Base-by-base conservation (phyloP, 2,113 vertebrate species). In the Sebastes fasciatus region DNA sequence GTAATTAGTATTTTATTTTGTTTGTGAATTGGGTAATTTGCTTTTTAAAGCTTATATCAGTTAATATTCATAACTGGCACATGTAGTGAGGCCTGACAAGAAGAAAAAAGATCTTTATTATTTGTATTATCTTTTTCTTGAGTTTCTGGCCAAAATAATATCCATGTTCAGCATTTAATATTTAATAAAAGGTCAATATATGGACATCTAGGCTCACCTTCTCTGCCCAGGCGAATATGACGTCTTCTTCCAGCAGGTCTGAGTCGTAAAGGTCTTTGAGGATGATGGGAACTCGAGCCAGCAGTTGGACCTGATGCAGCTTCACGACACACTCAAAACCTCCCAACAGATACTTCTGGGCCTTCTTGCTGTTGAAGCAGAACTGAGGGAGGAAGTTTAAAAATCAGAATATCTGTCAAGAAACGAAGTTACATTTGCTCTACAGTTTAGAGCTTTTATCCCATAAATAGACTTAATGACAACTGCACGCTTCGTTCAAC, bases 301-400 rank as follows among this genome's bases (percentile, higher is more conserved):
- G 93, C 83, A 99, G 96, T 93, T 98, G 97, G 73, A 96, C 87
- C 90, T 98, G 96, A 93, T 99, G 97, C 93, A 99, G 96, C 82
- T 97, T 98, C 76, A 99, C 97, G 64, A 99, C 95, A 89, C 98
- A 99, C 94, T 99, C 98, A 8, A 99, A 96, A 2, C 98, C 98
- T 68, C 98, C 97, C 86, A 99, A 89, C 73, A 99, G 96, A 86
- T 99, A 99, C 89, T 97, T 96, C 87, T 99, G 98, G 87, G 98
- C 98, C 81, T 98, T 99, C 91, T 99, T 99, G 92, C 99, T 99
- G 92, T 98, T 98, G 94, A 98, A 96, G 94, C 98, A 99, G 93
- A 99, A 99, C 98, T 99, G 85, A 14, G 23, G 40, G 8, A 0
- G 8, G 6, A 17, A 21, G 1, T 14, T 8, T 7, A 21, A 48